phyloP scores from a whole-genome alignment of 1,140 invertebrate genomes.

The Myzus persicae region DNA sequence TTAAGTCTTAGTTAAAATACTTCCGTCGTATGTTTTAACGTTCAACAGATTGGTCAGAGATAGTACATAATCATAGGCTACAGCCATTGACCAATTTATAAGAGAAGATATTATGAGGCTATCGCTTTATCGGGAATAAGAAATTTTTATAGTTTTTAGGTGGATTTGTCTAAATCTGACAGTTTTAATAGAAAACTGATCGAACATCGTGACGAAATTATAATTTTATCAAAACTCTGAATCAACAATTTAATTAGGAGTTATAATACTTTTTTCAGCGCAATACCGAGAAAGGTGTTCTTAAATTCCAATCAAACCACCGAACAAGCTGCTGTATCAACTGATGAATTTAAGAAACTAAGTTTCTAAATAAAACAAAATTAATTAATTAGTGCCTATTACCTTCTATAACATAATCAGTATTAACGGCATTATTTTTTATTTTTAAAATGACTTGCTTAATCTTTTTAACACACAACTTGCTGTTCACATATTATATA shows the following conservation, averaged over 20 bases:
- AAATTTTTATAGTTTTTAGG: not conserved
- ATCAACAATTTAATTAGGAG: not conserved
- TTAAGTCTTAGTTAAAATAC: not conserved
- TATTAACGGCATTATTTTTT: not conserved
- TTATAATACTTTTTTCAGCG: not conserved
- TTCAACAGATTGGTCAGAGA: not conserved
- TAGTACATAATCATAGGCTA: not conserved
- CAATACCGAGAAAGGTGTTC: not conserved
- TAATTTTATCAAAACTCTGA: not conserved
- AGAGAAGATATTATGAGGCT: not conserved
- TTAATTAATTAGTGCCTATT: not conserved
- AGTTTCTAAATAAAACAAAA: not conserved
- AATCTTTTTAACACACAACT: not conserved
- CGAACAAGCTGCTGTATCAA: not conserved
- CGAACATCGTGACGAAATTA: not conserved
- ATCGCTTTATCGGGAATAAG: too few species aligned
- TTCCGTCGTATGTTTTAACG: not conserved
- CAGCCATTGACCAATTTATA: too few species aligned
- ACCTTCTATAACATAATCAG: not conserved
- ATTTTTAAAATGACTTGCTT: not conserved
- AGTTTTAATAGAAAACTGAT: not conserved
- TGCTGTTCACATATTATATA: not conserved
- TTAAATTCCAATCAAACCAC: not conserved
- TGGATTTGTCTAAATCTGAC: not conserved
- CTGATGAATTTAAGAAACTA: not conserved